Conservation (phyloP, 2,113 vertebrate species). For the Phalacrocorax brasilianus region DNA sequence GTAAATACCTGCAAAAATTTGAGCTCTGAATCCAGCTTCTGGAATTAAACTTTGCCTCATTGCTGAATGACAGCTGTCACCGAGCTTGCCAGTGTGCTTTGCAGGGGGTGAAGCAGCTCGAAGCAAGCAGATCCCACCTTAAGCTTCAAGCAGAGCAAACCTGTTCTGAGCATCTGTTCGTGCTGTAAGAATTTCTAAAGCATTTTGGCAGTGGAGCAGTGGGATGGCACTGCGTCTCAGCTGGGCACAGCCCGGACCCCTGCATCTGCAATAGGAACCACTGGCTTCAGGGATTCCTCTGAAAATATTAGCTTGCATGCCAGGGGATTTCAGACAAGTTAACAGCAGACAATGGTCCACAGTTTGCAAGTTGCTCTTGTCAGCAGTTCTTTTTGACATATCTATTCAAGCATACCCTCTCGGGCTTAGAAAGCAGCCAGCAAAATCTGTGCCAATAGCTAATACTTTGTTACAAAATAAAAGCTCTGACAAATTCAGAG, state of each 20-base stretch:
- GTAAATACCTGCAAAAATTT: not conserved
- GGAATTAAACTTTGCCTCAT: not conserved
- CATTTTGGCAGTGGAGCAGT: not conserved
- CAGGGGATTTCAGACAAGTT: slow-evolving; percentile 38
- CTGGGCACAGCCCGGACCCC: not conserved
- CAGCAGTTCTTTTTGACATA: slow-evolving; percentile 60
- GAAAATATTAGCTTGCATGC: slow-evolving; percentile 14
- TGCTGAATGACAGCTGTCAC: not conserved
- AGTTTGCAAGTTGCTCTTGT: slow-evolving; percentile 59
- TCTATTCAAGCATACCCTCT: slow-evolving; percentile 54
- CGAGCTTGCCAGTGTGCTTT: not conserved
- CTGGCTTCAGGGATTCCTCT: not conserved
- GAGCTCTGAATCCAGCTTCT: not conserved
- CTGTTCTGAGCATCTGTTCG: not conserved
- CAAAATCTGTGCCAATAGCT: slow-evolving; percentile 18
- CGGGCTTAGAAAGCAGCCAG: slow-evolving; percentile 16
- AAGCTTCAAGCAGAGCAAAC: not conserved
- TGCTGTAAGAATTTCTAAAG: not conserved
- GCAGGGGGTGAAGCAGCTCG: not conserved
- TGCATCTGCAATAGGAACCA: not conserved
- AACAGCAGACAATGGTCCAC: slow-evolving; percentile 45
- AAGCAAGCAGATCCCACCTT: not conserved
- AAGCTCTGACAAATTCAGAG: not conserved
- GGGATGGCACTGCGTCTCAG: not conserved
- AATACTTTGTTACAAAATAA: slow-evolving; percentile 37